Evolutionary conservation across 2,113 vertebrate species (phyloP), one percentile per base, ranked within the genome.

Genomic region (Paedocypris sp.): DNA sequence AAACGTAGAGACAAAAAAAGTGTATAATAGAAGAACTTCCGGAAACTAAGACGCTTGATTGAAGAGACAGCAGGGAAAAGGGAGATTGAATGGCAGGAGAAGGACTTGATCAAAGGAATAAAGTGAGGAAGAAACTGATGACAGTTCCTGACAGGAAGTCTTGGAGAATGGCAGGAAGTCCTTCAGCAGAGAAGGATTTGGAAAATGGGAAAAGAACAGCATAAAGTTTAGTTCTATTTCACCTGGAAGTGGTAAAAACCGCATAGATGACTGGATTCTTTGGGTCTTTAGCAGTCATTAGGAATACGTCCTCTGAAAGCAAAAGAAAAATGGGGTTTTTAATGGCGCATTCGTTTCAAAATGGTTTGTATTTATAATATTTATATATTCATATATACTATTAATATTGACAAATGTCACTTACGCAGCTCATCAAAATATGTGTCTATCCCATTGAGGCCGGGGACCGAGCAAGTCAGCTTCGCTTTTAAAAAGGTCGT

Each of bases 181-280:
- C 38, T 4, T 22, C 10, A 19, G 10, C 11, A 12, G 45, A 18
- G 16, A 23, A 39, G 3, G 25, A 38, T 4, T 9, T 25, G 13
- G 7, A 16, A 29, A 42, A 15, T 5, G 13, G 13, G 8, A 3
- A 20, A 36, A 53, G 3, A 32, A 13, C 1, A 26, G 10, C 16
- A 72, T 67, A 71, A 76, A 68, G 66, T 58, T 62, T 48, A 62
- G 58, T 63, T 67, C 63, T 65, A 75, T 75, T 39, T n/a, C 93
- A 98, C 95, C 94, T 98, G 83, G 95, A 98, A 50, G 94, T 97
- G 75, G 94, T 97, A 80, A 98, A 98, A 15, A 98, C 87, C 31
- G 89, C 94, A 39, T 98, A 98, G 78, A 98, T 89, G 42, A 97
- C 75, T 20, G 95, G 94, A 73, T 94, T 98, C 86, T 95, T 97